Percentiles rank a stretch among this genome's conserved stretches.
These are phyloP conservation scores for Pycnomerus fuliginosus DNA, from an alignment of 2,888 invertebrate species.

Conservation along the genomic window DNA sequence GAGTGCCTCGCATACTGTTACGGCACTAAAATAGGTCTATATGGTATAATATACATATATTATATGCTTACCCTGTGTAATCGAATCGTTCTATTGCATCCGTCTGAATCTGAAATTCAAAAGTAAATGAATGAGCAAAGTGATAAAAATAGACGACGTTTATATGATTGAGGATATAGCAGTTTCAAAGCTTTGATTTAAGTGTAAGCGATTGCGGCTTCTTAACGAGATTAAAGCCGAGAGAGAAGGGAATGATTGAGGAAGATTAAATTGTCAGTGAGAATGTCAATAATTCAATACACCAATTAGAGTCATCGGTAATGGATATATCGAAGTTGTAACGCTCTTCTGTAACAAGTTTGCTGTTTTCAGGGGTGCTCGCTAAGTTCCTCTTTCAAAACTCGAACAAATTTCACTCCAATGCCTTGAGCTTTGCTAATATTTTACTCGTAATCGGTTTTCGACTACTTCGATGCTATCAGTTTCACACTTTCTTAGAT, in stretches of 20 bases:
- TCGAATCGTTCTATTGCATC: slow-evolving; percentile 10
- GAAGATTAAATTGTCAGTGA: slow-evolving; percentile 7
- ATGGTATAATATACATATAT: too few species aligned
- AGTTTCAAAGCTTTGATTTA: slow-evolving; percentile 13
- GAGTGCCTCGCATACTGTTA: too few species aligned
- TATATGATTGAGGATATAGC: slow-evolving; percentile 12
- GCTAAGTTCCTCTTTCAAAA: slow-evolving; percentile 12
- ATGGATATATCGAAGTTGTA: slow-evolving; percentile 5
- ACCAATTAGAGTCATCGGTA: slow-evolving; percentile 6
- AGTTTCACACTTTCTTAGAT: too few species aligned
- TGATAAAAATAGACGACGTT: slow-evolving; percentile 5
- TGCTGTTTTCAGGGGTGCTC: slow-evolving; percentile 13
- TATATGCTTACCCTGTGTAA: slow-evolving; percentile 13
- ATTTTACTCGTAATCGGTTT: too few species aligned
- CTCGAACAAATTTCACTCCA: too few species aligned
- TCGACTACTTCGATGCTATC: too few species aligned
- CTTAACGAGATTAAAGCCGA: slow-evolving; percentile 13
- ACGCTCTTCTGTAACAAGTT: slow-evolving; percentile 15
- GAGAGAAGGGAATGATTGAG: slow-evolving; percentile 6
- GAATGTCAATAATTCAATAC: slow-evolving; percentile 11
- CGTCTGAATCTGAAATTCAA: slow-evolving; percentile 15
- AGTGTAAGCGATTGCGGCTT: background rate
- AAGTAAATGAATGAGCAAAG: background rate
- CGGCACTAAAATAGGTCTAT: too few species aligned
- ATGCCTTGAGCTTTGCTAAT: too few species aligned